Conservation (phyloP, 2,797 vertebrate genomes). For the Nyctibius grandis region DNA sequence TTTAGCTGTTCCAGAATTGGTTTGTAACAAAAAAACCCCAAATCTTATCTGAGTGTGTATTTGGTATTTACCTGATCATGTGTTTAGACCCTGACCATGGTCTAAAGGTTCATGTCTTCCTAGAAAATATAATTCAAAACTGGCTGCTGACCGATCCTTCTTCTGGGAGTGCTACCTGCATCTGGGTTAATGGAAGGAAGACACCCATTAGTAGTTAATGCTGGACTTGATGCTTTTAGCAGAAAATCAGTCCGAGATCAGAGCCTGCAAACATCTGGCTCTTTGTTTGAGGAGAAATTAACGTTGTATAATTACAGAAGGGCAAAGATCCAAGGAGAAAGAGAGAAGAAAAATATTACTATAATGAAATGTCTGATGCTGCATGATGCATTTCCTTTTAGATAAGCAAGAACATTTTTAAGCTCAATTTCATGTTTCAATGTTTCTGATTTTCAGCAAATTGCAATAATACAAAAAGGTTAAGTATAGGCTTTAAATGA, state of each 20-base stretch:
- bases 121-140: background rate
- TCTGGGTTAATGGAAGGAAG: background rate
- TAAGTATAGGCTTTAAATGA: conserved; percentile 2
- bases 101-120: background rate
- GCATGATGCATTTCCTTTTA: background rate
- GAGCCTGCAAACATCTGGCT: background rate
- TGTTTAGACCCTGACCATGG: background rate
- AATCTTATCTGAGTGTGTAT: background rate
- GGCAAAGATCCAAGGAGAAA: background rate
- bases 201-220: background rate
- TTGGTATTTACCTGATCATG: background rate
- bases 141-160: background rate
- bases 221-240: background rate
- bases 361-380: background rate
- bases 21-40: background rate
- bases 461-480: background rate
- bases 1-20: background rate
- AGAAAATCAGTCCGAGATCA: background rate
- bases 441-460: conserved; percentile 3
- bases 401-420: background rate
- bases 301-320: background rate
- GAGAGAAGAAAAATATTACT: background rate
- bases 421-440: background rate
- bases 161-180: background rate
- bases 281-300: background rate